These are phyloP conservation scores for Thera obeliscata DNA, from an alignment of 2,888 invertebrate species.

Conservation along the genomic window DNA sequence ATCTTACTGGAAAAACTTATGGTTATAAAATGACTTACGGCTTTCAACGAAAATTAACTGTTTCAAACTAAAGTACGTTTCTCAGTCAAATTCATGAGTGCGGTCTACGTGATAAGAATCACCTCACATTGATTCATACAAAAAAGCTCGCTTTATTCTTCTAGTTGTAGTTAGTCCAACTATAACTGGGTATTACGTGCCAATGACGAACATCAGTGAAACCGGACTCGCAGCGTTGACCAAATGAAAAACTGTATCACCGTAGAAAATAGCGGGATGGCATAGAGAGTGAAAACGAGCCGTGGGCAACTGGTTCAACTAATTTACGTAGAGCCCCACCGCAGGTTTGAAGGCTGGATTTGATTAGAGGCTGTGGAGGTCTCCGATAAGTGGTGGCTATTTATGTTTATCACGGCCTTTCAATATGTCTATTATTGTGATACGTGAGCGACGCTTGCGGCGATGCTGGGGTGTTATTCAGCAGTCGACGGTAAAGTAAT, in stretches of 20 bases:
- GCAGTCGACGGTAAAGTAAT: slow-evolving; percentile 53
- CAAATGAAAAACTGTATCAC: slow-evolving; percentile 77
- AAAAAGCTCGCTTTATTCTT: not conserved
- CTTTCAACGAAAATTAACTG: too few relatives aligned
- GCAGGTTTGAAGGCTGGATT: slow-evolving; percentile 20
- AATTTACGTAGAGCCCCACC: slow-evolving; percentile 53
- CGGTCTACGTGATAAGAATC: too few relatives aligned
- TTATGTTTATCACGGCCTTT: slow-evolving; percentile 60
- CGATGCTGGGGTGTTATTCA: slow-evolving; percentile 60
- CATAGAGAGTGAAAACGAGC: slow-evolving; percentile 77
- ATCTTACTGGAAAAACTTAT: too few relatives aligned
- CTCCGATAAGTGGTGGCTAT: slow-evolving; percentile 44
- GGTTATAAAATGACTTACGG: too few relatives aligned
- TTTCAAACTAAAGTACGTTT: too few relatives aligned
- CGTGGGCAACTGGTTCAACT: slow-evolving; percentile 54
- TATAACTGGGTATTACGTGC: slow-evolving; percentile 15
- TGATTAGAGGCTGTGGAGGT: slow-evolving; percentile 32
- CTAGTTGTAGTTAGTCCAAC: not conserved
- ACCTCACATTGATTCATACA: too few relatives aligned
- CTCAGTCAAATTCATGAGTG: too few relatives aligned
- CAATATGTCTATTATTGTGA: slow-evolving; percentile 66
- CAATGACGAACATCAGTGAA: slow-evolving; percentile 61
- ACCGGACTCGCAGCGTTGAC: slow-evolving; percentile 59
- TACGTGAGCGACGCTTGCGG: slow-evolving; percentile 59
- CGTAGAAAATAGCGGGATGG: slow-evolving; percentile 75